Conservation (phyloP, 2,113 vertebrate genomes). For the Myotis yumanensis region DNA sequence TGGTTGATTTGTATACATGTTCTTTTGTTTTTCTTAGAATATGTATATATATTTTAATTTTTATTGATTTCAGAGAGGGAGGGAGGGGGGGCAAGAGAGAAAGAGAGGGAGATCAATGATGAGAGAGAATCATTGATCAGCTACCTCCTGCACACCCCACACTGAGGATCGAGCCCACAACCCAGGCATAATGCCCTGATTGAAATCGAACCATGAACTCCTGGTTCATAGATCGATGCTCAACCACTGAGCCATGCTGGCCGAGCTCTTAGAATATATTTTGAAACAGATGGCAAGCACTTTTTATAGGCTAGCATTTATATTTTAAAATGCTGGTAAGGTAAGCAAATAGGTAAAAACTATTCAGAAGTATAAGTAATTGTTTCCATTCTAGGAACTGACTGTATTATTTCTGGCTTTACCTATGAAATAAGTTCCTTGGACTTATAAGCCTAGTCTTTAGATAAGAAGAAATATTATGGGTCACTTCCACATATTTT, state of each 20-base stretch:
- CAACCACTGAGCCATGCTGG: too few relatives aligned
- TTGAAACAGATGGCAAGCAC: slow-evolving; percentile 11
- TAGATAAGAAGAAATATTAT: neutral
- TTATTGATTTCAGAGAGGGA: too few relatives aligned
- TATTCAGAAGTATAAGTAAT: neutral
- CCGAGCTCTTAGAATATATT: neutral
- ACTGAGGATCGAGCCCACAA: too few relatives aligned
- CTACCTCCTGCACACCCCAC: too few relatives aligned
- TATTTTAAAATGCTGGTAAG: neutral
- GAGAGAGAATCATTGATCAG: too few relatives aligned
- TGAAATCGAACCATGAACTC: too few relatives aligned
- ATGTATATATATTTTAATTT: neutral
- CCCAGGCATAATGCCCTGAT: too few relatives aligned
- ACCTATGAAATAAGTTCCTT: neutral
- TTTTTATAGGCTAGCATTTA: neutral
- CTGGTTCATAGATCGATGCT: too few relatives aligned
- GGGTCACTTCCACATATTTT: neutral
- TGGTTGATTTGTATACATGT: neutral
- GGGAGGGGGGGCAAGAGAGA: too few relatives aligned
- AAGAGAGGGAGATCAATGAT: too few relatives aligned
- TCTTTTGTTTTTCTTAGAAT: neutral
- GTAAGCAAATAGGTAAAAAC: neutral
- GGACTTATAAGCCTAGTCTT: neutral
- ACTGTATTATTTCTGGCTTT: neutral
- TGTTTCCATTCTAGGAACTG: neutral